phyloP scores from a whole-genome alignment of 2,113 vertebrate species.

The Motacilla tschutschensis region DNA sequence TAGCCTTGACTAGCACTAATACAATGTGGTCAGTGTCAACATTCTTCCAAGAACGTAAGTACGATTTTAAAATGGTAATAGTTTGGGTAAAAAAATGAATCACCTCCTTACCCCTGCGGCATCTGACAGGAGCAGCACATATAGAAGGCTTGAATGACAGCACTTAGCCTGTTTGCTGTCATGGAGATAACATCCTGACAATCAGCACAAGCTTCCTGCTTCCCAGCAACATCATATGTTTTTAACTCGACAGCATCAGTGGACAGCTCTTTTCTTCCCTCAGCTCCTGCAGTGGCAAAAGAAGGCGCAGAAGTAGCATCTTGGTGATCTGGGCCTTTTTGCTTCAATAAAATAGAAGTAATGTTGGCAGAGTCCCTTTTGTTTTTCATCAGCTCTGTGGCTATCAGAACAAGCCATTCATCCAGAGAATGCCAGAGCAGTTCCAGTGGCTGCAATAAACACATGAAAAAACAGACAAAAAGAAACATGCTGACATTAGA shows the following conservation, averaged over 20 bases:
- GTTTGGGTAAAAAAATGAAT: background rate
- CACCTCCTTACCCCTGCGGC: constrained; percentile 87
- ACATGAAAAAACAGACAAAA: background rate
- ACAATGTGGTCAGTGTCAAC: background rate
- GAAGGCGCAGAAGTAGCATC: constrained; percentile 67
- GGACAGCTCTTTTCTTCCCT: constrained; percentile 53
- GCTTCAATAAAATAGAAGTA: constrained; percentile 87
- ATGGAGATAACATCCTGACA: constrained; percentile 96
- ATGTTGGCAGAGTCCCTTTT: constrained; percentile 80
- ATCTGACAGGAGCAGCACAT: constrained; percentile 98
- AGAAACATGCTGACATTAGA: background rate
- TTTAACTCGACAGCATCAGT: constrained; percentile 44
- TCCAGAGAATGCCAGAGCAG: constrained; percentile 97
- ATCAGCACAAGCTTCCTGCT: constrained; percentile 80
- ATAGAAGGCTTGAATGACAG: constrained; percentile 97
- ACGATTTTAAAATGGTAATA: background rate
- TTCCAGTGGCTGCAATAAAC: constrained; percentile 85
- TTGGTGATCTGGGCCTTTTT: constrained; percentile 73
- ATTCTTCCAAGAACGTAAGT: background rate
- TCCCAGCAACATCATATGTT: constrained; percentile 70
- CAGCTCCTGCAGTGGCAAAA: constrained; percentile 53
- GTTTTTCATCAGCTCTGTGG: constrained; percentile 89
- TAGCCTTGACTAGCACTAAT: background rate
- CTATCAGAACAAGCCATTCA: constrained; percentile 96
- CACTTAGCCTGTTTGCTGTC: constrained; percentile 94